These are phyloP conservation scores for Sapayoa aenigma DNA, from an alignment of 2,113 vertebrate species.

Conservation along the genomic window DNA sequence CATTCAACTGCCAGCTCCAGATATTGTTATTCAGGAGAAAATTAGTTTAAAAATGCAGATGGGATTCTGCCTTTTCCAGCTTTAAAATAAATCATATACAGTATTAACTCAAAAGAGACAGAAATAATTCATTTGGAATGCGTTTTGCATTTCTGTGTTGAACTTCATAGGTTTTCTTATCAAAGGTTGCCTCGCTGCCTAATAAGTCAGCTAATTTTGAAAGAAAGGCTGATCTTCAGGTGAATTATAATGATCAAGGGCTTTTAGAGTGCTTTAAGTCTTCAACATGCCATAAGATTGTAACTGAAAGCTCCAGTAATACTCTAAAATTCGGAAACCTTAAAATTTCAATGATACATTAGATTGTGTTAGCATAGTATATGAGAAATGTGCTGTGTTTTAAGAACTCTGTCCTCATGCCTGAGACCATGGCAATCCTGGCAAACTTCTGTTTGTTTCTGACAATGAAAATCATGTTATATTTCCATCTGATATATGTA, in stretches of 20 bases:
- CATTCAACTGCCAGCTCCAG: neutral
- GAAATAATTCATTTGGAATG: neutral
- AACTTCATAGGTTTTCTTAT: neutral
- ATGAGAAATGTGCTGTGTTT: fast-evolving
- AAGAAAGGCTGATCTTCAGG: neutral
- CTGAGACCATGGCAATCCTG: neutral
- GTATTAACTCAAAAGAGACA: neutral
- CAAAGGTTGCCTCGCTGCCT: neutral
- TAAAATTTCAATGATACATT: neutral
- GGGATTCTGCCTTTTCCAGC: neutral
- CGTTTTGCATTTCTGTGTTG: neutral
- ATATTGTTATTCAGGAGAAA: neutral
- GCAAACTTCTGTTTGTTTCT: neutral
- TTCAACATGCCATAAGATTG: neutral
- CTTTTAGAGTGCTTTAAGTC: neutral
- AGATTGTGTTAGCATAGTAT: neutral
- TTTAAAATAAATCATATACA: neutral
- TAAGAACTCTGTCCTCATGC: neutral
- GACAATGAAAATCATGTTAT: neutral
- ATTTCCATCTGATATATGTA: neutral
- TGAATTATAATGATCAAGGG: neutral
- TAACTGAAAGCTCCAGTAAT: neutral
- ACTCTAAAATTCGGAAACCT: neutral
- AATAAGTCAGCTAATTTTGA: neutral
- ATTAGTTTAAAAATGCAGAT: neutral